Conservation (phyloP, 1,140 invertebrate genomes). For the Platorchestia sp. region DNA sequence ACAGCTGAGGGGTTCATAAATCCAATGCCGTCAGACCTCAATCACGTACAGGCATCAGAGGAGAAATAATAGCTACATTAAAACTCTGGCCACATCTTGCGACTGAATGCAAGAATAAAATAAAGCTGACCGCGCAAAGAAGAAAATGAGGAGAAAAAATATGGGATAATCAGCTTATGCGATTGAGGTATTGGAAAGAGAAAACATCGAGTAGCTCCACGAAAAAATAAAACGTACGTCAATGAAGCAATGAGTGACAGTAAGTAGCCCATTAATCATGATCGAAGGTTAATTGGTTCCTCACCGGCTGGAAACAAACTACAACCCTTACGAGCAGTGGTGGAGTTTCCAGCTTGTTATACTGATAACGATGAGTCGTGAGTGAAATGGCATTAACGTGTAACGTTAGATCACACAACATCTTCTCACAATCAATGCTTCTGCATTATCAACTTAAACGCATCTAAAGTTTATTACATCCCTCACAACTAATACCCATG, state of each 20-base stretch:
- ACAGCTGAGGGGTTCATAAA: no score
- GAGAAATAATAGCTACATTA: background rate
- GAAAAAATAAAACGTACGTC: background rate
- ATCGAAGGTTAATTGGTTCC: background rate
- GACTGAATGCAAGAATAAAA: no score
- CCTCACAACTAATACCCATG: background rate
- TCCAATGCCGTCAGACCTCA: no score
- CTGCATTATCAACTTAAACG: background rate
- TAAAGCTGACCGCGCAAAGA: background rate
- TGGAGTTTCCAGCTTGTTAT: background rate
- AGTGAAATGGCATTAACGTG: background rate
- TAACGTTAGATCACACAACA: background rate
- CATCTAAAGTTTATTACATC: background rate
- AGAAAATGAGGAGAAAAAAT: background rate
- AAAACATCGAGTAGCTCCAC: no score
- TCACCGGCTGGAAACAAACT: background rate
- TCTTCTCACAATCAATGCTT: background rate
- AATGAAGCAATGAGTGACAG: background rate
- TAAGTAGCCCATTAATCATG: background rate
- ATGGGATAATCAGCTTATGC: no score
- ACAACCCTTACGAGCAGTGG: background rate
- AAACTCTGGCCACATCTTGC: background rate
- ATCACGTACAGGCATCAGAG: no score
- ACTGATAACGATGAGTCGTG: background rate
- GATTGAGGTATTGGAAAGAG: no score